Evolutionary conservation across 2,888 invertebrate species (phyloP).

Genomic region (Coenonympha glycerion): DNA sequence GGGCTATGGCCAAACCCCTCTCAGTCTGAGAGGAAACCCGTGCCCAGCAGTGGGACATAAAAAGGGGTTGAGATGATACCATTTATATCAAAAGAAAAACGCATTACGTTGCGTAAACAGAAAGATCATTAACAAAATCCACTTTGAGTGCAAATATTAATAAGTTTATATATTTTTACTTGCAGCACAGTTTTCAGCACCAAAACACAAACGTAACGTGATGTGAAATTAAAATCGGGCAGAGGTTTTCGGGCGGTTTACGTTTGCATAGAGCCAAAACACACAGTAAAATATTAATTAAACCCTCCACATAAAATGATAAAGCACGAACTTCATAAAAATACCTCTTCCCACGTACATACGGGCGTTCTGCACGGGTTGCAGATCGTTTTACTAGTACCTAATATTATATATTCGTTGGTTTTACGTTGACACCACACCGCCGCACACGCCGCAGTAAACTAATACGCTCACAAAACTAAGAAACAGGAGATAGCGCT

Average conservation of each 20-base stretch:
- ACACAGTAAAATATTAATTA: constrained; percentile 53
- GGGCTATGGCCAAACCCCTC: no score
- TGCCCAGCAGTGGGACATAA: no score
- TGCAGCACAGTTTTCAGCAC: no score
- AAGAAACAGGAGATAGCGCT: no score
- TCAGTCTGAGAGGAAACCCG: no score
- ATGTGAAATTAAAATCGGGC: constrained; percentile 40
- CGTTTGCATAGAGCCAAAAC: constrained; percentile 41
- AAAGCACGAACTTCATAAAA: constrained; percentile 46
- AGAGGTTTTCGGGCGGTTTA: constrained; percentile 34
- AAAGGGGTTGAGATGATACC: no score
- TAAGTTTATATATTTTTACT: constrained; percentile 11
- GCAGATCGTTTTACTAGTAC: constrained; percentile 12
- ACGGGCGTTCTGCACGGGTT: constrained; percentile 9
- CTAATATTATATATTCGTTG: no score
- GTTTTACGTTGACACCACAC: neutral
- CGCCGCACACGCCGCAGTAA: neutral
- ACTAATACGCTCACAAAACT: no score
- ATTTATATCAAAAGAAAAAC: neutral
- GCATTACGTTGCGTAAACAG: neutral
- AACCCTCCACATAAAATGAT: constrained; percentile 41
- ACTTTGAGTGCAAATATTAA: constrained; percentile 13
- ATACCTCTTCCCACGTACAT: constrained; percentile 22
- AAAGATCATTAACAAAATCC: neutral
- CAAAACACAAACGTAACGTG: constrained; percentile 21